Conservation (phyloP, 2,888 invertebrate species). For the Drosophila diplacantha region DNA sequence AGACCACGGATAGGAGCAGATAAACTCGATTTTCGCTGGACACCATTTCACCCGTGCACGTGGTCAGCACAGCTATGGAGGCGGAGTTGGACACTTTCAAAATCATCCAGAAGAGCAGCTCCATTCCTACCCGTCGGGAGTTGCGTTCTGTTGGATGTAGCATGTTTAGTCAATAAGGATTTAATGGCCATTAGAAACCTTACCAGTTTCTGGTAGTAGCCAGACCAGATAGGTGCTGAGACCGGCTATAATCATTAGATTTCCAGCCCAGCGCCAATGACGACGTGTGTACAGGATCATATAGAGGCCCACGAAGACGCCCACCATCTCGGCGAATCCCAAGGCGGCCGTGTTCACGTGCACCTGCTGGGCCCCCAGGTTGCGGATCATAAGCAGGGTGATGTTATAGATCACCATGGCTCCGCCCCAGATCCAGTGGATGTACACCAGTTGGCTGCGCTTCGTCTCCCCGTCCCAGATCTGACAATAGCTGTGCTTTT, state of each 20-base stretch:
- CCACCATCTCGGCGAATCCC: constrained; percentile 77
- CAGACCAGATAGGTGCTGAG: constrained; percentile 73
- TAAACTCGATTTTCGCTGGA: constrained; percentile 64
- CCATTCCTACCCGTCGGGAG: constrained; percentile 70
- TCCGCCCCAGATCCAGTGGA: constrained; percentile 75
- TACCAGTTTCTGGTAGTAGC: constrained; percentile 73
- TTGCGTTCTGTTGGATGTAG: constrained; percentile 48
- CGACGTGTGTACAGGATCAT: constrained; percentile 75
- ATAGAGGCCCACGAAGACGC: constrained; percentile 75
- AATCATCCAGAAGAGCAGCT: constrained; percentile 74
- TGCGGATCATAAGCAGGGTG: constrained; percentile 77
- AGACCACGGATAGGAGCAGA: constrained; percentile 71
- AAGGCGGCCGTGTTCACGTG: constrained; percentile 76
- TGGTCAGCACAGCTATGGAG: constrained; percentile 75
- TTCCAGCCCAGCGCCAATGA: constrained; percentile 76
- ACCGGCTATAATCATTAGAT: constrained; percentile 71
- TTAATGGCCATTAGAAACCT: constrained; percentile 1
- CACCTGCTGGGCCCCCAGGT: constrained; percentile 75
- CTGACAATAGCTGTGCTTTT: constrained; percentile 63
- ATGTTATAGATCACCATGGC: constrained; percentile 76
- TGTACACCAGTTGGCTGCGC: constrained; percentile 63
- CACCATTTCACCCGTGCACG: constrained; percentile 77
- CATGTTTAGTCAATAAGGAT: accelerated
- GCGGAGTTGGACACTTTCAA: constrained; percentile 76
- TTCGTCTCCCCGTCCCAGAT: constrained; percentile 76